phyloP scores from a whole-genome alignment of 2,113 vertebrate genomes.

The Brachypodius melanocephalos region DNA sequence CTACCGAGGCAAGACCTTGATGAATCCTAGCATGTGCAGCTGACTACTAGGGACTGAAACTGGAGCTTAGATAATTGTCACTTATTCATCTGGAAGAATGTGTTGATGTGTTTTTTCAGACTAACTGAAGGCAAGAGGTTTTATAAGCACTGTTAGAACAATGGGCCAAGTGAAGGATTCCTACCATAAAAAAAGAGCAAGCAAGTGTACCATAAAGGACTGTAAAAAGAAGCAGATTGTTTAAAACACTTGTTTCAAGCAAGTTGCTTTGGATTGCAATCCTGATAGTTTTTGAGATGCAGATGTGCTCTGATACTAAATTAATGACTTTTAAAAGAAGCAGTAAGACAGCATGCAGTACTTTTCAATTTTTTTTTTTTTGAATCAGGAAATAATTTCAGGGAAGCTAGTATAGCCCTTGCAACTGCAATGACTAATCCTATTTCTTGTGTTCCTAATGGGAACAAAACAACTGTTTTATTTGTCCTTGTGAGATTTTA shows the following conservation, averaged over 20 bases:
- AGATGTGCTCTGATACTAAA: background rate
- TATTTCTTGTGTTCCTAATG: background rate
- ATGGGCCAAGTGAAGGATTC: background rate
- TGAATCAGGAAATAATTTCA: background rate
- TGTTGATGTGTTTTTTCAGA: background rate
- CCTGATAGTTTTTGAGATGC: background rate
- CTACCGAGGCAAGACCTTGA: background rate
- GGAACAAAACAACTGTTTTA: background rate
- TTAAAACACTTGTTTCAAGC: background rate
- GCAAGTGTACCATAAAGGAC: background rate
- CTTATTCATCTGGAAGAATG: background rate
- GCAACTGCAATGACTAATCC: background rate
- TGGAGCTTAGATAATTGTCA: background rate
- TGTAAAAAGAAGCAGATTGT: background rate
- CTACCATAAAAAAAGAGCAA: background rate
- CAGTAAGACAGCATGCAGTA: background rate
- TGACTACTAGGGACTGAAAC: background rate
- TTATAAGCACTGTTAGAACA: background rate
- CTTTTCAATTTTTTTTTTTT: background rate
- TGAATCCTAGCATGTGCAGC: background rate
- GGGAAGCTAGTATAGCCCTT: background rate
- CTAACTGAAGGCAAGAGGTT: background rate
- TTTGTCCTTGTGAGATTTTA: background rate
- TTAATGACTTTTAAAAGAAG: background rate
- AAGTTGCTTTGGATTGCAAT: background rate